Evolutionary conservation across 2,888 invertebrate species (phyloP), one percentile per base, ranked within the genome.

Genomic region (Acleris emargana): DNA sequence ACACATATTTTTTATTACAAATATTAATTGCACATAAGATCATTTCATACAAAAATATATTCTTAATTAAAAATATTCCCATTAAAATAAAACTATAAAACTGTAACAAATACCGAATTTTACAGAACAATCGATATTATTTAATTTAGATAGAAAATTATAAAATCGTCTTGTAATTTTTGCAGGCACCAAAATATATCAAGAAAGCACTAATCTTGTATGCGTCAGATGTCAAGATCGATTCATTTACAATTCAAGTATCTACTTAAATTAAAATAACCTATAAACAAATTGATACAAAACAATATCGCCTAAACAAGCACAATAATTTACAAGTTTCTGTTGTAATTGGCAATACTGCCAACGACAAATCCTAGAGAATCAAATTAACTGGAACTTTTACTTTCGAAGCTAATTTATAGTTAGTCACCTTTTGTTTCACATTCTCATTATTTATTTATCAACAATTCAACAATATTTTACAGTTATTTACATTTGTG

Each of bases 21-120:
- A 92, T 87, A 88, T 87, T 83, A 89, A 89, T 89, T 90, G 88
- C 91, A 92, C 89, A 86, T 90, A 89, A 89, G 87, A 88, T 89
- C 82, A 81, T 87, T 87, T 83, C 88, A 89, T 92, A 92, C 87
- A 92, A 92, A 92, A 92, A 92, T 92, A 92, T 88, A 87, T 86
- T 87, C 87, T 87, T 87, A 91, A 88, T 87, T 89, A 87, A 89
- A 91, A 90, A 86, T 75, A 84, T 83, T 84, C 82, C 82, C 83
- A 86, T 78, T 87, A 91, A 90, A 90, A 88, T 81, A 88, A 67
- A 87, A 88, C 77, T 88, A 86, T 73, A 90, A 89, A 88, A 86
- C 78, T 77, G 80, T 74, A 79, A 82, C 78, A 66, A 66, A 66
- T 66, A 66, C 55, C 51, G 50, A 55, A 47, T 66, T 64, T 25